Percentiles rank a stretch among this genome's conserved stretches.
phyloP scores from a whole-genome alignment of 2,888 invertebrate genomes.

The Brenthis daphne region DNA sequence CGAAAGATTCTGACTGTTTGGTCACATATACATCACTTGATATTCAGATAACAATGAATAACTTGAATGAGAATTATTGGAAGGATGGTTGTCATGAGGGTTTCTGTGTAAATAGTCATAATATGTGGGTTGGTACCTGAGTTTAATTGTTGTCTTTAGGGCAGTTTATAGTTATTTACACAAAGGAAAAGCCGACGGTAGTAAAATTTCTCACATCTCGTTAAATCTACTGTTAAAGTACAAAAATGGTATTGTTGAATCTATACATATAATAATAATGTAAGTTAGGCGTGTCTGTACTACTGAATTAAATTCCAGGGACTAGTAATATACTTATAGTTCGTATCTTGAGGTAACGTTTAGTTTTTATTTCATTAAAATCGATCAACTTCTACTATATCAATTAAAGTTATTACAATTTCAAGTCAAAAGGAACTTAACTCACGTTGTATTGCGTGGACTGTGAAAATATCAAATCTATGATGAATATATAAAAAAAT shows the following conservation, averaged over 20 bases:
- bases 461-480: too few species aligned
- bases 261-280: too few species aligned
- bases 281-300: too few species aligned
- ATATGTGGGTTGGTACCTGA: neutral
- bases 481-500: too few species aligned
- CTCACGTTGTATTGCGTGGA: too few species aligned
- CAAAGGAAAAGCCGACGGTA: neutral
- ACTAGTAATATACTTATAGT: too few species aligned
- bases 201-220: neutral
- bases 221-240: neutral
- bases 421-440: too few species aligned
- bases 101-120: neutral
- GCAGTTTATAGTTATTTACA: neutral
- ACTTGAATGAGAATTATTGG: constrained; percentile 7
- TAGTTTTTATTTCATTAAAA: too few species aligned
- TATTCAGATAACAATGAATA: constrained; percentile 2
- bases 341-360: too few species aligned
- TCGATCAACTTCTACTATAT: too few species aligned
- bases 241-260: neutral
- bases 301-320: too few species aligned
- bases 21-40: neutral
- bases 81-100: neutral
- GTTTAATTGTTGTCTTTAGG: constrained; percentile 3
- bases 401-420: too few species aligned
- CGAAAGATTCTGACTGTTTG: constrained; percentile 1